Evolutionary conservation across 1,140 invertebrate genomes (phyloP), one percentile per base, ranked within the genome.

Genomic region (Zaprionus lachaisei): DNA sequence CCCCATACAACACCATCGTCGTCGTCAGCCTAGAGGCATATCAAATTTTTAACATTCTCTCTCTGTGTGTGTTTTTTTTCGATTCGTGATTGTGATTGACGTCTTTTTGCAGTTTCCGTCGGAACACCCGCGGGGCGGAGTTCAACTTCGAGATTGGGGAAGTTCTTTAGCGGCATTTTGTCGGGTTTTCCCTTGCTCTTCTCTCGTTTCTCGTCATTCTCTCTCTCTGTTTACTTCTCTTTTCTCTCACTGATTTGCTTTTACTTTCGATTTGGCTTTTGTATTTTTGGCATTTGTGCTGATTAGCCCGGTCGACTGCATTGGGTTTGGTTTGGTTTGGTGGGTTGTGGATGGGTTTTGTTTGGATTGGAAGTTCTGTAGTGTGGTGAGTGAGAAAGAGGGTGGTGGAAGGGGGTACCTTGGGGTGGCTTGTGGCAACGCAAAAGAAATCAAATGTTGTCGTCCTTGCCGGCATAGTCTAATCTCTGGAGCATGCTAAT

Each of bases 261-360:
- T 87, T 89, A 84, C 84, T 90, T 89, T 90, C 84, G 84, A 84
- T 89, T 89, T 84, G 78, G 81, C 85, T 89, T 89, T 89, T 90
- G 84, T 87, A 83, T 85, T 90, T 41, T 81, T 70, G 80, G 73
- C 77, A 89, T 89, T 89, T 89, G 81, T 79, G 85, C 81, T 89
- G 84, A 90, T 89, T 89, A 89, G 84, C 85, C 64, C 38, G 41
- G 56, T 57, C 60, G 54, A 57, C 62, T 55, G 61, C 49, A 51
- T 20, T 60, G 70, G 54, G 55, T 37, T 14, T 37, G 57, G 9
- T 24, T 65, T 47, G 63, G 60, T 65, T 64, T 65, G 55, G 34
- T 26, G 54, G 22, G 24, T 15, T 61, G 34, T 28, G 57, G 9
- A 12, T 31, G 47, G 17, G 9, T 26, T 37, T 37, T 47, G 11